These are phyloP conservation scores for Drosophila auraria DNA, from an alignment of 1,140 invertebrate species.

Conservation along the genomic window DNA sequence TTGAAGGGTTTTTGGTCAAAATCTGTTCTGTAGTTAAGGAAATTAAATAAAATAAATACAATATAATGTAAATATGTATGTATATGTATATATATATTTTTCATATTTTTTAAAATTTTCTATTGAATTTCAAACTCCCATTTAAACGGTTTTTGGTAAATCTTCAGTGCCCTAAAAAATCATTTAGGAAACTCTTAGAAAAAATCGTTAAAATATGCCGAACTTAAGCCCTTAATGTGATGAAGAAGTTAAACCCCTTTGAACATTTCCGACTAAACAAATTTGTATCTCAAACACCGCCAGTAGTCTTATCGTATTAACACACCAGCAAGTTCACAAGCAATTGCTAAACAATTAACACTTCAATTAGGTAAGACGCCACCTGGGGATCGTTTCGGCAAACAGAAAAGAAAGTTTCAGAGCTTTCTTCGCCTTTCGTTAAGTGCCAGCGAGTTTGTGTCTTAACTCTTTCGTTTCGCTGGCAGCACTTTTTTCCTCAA, in stretches of 20 bases:
- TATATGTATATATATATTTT: no score
- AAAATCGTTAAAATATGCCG: no score
- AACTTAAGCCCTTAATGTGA: neutral
- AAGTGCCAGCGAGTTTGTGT: slow-evolving; percentile 58
- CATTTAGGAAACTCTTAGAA: no score
- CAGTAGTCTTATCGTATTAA: neutral
- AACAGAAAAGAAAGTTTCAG: neutral
- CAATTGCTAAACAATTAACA: slow-evolving; percentile 2
- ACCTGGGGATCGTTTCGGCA: neutral
- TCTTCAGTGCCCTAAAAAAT: no score
- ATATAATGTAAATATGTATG: no score
- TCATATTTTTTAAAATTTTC: no score
- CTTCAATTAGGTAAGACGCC: neutral
- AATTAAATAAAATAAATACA: no score
- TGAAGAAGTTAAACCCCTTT: no score
- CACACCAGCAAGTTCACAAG: neutral
- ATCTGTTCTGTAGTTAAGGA: no score
- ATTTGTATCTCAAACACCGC: neutral
- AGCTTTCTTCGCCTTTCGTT: slow-evolving; percentile 51
- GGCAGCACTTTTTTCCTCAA: neutral
- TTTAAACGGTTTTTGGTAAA: no score
- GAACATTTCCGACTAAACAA: neutral
- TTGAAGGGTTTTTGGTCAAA: no score
- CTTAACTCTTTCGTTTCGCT: slow-evolving; percentile 66
- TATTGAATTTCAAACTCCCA: no score